Evolutionary conservation across 2,797 vertebrate genomes (phyloP).

Genomic region (Onychomys arenicola): DNA sequence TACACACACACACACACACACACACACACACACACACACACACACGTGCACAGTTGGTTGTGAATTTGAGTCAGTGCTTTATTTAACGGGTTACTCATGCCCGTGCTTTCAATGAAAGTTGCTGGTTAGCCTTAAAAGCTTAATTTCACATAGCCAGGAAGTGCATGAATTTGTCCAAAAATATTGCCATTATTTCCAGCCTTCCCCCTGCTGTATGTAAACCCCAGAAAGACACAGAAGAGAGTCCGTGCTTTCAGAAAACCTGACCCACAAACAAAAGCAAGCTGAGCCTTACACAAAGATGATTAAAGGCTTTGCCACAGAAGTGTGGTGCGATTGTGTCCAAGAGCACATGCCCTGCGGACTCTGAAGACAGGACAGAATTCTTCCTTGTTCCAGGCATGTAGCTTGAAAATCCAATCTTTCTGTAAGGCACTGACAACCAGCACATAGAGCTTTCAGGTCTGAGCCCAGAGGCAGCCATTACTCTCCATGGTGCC

Average conservation of each 20-base stretch:
- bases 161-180: conserved; percentile 28
- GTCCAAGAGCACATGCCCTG: neutral
- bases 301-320: neutral
- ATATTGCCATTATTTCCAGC: conserved; percentile 26
- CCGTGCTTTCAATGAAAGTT: neutral
- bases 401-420: neutral
- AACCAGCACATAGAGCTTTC: neutral
- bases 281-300: conserved; percentile 33
- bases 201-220: neutral
- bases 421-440: neutral
- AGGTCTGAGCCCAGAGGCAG: neutral
- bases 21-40: neutral
- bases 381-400: conserved; percentile 41
- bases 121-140: conserved; percentile 11
- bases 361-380: neutral
- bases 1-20: neutral
- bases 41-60: neutral
- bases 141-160: neutral
- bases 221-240: neutral
- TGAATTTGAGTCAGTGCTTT: neutral
- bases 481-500: neutral
- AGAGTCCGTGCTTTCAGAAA: conserved; percentile 7
- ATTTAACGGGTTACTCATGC: neutral
- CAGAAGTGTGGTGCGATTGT: neutral
- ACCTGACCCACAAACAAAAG: neutral